Evolutionary conservation across 1,140 invertebrate species (phyloP), one percentile per base, ranked within the genome.

Genomic region (Brachystomella parvula): DNA sequence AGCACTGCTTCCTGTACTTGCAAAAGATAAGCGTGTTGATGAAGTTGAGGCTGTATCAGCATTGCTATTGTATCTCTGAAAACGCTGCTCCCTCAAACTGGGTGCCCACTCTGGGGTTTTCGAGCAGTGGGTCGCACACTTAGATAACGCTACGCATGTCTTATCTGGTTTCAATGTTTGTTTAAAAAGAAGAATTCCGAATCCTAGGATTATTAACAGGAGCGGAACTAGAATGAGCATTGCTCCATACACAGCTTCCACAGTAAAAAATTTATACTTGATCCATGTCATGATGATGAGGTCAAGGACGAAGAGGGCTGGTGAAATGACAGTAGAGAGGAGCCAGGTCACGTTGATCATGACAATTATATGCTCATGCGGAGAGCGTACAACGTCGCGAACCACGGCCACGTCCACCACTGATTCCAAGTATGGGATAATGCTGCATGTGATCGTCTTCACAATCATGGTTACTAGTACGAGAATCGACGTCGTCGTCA

Each of bases 271-370:
- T 24, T 30, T 28, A 49, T 65, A 71, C 30, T 71, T 65, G 17
- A 71, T 65, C 69, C 69, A 71, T 0, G 64, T 31, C 39, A 71
- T 44, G 0, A 71, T 32, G 62, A 68, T 68, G 1, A 71, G n/a
- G 58, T 71, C 69, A 0, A 67, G 2, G n/a, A 63, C 64, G 49
- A 71, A 71, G 12, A 71, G 32, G 58, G 65, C 30, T 30, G 69
- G 69, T 1, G 47, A 21, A 17, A 68, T 3, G 0, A 53, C 57
- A 1, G 44, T 24, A 47, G 49, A 65, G 9, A 65, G 3, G 9
- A 71, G n/a, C 30, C 69, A 71, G 6, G 64, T 63, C 44, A 61
- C 53, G 33, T 65, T 59, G 31, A 71, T 68, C 12, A 65, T 29
- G 26, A 47, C 35, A 47, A 67, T 62, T 24, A 71, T 19, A 32